Percentiles rank a stretch among this genome's conserved stretches.
These are phyloP conservation scores for Nasonia longicornis DNA, from an alignment of 1,140 invertebrate species.

Conservation along the genomic window DNA sequence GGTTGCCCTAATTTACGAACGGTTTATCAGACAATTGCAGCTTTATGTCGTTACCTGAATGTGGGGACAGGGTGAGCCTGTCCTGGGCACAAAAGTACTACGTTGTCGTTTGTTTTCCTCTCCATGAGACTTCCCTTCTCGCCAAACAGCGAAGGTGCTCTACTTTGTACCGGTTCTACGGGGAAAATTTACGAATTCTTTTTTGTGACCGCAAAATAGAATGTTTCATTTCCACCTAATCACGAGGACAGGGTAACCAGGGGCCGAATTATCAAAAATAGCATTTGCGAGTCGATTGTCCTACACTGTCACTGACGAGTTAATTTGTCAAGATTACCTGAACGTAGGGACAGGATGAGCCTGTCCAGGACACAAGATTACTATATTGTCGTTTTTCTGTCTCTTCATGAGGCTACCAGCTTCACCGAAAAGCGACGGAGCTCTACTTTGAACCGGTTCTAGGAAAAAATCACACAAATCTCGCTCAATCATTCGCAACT, in stretches of 20 bases:
- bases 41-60: slow-evolving; percentile 74
- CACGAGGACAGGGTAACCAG: background rate
- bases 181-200: slow-evolving; percentile 25
- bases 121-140: slow-evolving; percentile 69
- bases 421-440: slow-evolving; percentile 76
- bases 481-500: background rate
- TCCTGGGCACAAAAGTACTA: slow-evolving; percentile 84
- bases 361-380: slow-evolving; percentile 86
- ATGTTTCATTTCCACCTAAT: background rate
- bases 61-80: slow-evolving; percentile 79
- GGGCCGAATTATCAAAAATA: background rate
- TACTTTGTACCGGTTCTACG: slow-evolving; percentile 79
- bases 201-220: background rate
- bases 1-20: background rate
- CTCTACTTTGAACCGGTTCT: slow-evolving; percentile 80
- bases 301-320: background rate
- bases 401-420: slow-evolving; percentile 68
- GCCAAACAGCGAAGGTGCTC: slow-evolving; percentile 77
- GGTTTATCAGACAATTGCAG: background rate
- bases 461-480: slow-evolving; percentile 44
- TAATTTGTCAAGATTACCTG: slow-evolving; percentile 73
- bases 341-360: slow-evolving; percentile 78
- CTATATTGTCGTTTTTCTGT: slow-evolving; percentile 72
- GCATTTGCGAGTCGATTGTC: too few species aligned
- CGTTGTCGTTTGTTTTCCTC: slow-evolving; percentile 69